Base-by-base conservation (phyloP, 2,888 invertebrate genomes). In the Sarcophaga variegata region DNA sequence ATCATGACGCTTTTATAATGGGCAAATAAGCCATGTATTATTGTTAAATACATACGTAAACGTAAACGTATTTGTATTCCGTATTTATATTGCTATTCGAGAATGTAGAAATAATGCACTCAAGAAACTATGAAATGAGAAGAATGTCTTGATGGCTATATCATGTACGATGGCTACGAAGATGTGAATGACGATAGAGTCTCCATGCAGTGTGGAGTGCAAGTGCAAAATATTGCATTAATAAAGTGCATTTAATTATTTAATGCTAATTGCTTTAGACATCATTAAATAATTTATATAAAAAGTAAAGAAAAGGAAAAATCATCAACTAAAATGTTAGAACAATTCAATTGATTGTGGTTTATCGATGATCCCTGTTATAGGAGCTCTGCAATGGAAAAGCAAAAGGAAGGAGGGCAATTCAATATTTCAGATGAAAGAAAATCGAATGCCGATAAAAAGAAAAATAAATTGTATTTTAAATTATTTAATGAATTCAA, bases 231-330 rank as follows among this genome's bases (percentile, higher is more conserved):
- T 60, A 80, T 84, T 80, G 66, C 60, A 67, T 80, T 76, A 77
- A 77, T 77, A 77, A 81, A 85, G 71, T 62, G 80, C 63, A 85
- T 85, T 85, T 85, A 85, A 85, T 85, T 81, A 85, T 62, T 81
- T 85, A 76, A 81, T 76, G 60, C 71, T 81, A 76, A 85, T 76
- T 76, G 76, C 71, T 80, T 75, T 80, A 71, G 75, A 84, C 84
- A 80, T 75, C 66, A 84, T 80, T 84, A 84, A 70, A 84, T 76
- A 80, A 76, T 76, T 80, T 82, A 64, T 70, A 37, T 8, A 37
- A 37, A 37, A 10, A 37, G 10, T 6, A 37, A 8, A 37, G 37
- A 37, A 37, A 37, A 17, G 4, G 47, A 75, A 64, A 47, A 47
- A 64, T 75, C 14, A 12, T 63, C 14, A 47, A 76, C 20, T 63